Percentiles rank a stretch among this genome's conserved stretches.
phyloP scores from a whole-genome alignment of 2,113 vertebrate species.

The Xiphophorus hellerii region DNA sequence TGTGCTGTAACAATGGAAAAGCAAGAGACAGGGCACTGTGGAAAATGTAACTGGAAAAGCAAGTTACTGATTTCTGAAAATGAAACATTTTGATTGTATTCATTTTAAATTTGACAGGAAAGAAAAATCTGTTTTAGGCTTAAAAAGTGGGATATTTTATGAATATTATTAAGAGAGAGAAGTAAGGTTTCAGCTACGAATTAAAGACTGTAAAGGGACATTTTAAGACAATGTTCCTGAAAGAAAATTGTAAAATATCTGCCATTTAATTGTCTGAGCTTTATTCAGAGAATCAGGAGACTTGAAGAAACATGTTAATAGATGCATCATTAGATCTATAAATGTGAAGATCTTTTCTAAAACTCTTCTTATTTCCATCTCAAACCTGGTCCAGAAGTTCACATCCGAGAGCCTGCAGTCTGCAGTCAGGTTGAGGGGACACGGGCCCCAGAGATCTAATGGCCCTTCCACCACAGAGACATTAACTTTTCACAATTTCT shows the following conservation, averaged over 20 bases:
- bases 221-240: too few relatives aligned
- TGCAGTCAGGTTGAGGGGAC: not conserved
- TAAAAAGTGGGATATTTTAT: too few relatives aligned
- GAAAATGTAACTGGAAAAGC: not conserved
- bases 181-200: too few relatives aligned
- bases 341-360: not conserved
- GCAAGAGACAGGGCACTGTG: too few relatives aligned
- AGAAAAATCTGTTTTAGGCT: too few relatives aligned
- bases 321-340: not conserved
- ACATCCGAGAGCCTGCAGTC: not conserved
- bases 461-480: not conserved
- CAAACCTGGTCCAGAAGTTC: not conserved
- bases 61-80: not conserved
- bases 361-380: not conserved
- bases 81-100: not conserved
- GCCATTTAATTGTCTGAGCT: too few relatives aligned
- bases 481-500: not conserved
- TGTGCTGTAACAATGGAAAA: not conserved
- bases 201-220: too few relatives aligned
- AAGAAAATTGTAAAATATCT: too few relatives aligned
- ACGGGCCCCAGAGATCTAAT: not conserved
- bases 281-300: too few relatives aligned
- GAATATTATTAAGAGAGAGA: too few relatives aligned
- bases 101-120: not conserved
- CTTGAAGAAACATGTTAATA: not conserved